Evolutionary conservation across 2,113 vertebrate genomes (phyloP), one percentile per base, ranked within the genome.

Genomic region (Mohoua ochrocephala): DNA sequence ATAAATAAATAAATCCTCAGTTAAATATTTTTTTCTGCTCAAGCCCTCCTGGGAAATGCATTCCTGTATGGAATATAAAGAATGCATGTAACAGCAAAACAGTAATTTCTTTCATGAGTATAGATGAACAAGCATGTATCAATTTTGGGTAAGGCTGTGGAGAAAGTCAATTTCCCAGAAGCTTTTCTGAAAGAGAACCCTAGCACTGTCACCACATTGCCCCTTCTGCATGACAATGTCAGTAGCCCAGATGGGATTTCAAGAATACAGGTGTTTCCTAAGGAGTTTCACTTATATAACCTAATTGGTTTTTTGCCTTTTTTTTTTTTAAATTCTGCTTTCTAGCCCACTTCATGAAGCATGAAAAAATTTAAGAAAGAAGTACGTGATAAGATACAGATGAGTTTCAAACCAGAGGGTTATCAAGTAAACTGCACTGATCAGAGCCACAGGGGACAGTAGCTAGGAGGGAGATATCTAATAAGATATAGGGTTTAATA

Each of bases 31-130:
- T 21, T 33, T 54, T 52, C 9, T 71, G 6, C 33, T 61, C 3
- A 74, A 63, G 1, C 52, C 0, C 1, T 3, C 3, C 8, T 50
- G 10, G 28, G 13, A n/a, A 47, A 84, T 6, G 6, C 12, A 69
- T 93, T 65, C 6, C n/a, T 21, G 1, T 30, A 27, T 20, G 8
- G 39, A 73, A 33, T 31, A 49, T 49, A 79, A 56, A 5, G 2
- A 54, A 10, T 45, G 5, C 4, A 53, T 89, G 17, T 44, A 79
- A 42, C 13, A 82, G 52, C 6, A 71, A 68, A 84, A 39, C 9
- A 54, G 20, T 28, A 17, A 6, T 30, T 57, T 35, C 5, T 91
- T 76, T 90, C 57, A 78, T 42, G 15, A 67, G 39, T 23, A 50
- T 27, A 30, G 13, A 24, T 74, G 14, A 71, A 45, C 41, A 61